These are phyloP conservation scores for Megamerina dolium DNA, from an alignment of 2,888 invertebrate genomes.

Conservation along the genomic window DNA sequence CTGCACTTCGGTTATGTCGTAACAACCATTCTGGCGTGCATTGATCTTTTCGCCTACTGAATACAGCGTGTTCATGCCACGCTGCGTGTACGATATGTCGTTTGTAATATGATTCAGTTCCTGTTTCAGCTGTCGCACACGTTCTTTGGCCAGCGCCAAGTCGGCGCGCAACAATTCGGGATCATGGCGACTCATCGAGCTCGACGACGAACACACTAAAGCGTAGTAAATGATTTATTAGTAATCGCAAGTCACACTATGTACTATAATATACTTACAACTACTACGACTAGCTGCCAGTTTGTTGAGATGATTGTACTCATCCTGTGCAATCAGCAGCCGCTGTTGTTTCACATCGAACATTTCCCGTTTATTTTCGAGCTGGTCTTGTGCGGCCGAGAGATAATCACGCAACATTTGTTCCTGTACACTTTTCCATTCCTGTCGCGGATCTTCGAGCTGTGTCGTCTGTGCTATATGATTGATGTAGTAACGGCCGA, in stretches of 20 bases:
- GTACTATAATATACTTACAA: constrained; percentile 57
- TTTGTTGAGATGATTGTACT: constrained; percentile 89
- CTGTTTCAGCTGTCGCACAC: constrained; percentile 81
- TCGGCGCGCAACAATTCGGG: constrained; percentile 90
- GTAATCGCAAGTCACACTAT: not conserved
- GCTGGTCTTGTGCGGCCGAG: constrained; percentile 88
- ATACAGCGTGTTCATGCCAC: constrained; percentile 86
- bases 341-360: constrained; percentile 93
- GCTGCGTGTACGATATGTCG: constrained; percentile 85
- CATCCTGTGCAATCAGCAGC: constrained; percentile 87
- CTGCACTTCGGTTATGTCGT: constrained; percentile 89
- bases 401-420: constrained; percentile 95
- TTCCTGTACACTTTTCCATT: constrained; percentile 95
- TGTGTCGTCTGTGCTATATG: constrained; percentile 94
- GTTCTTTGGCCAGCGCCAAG: constrained; percentile 79
- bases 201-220: constrained; percentile 74
- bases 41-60: constrained; percentile 65
- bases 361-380: constrained; percentile 96
- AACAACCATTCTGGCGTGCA: constrained; percentile 76
- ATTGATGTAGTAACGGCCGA: constrained; percentile 94
- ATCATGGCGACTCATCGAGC: constrained; percentile 87
- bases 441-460: constrained; percentile 91
- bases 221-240: not conserved
- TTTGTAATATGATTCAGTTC: constrained; percentile 87
- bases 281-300: constrained; percentile 86